phyloP scores from a whole-genome alignment of 2,113 vertebrate genomes.

The Riparia riparia region DNA sequence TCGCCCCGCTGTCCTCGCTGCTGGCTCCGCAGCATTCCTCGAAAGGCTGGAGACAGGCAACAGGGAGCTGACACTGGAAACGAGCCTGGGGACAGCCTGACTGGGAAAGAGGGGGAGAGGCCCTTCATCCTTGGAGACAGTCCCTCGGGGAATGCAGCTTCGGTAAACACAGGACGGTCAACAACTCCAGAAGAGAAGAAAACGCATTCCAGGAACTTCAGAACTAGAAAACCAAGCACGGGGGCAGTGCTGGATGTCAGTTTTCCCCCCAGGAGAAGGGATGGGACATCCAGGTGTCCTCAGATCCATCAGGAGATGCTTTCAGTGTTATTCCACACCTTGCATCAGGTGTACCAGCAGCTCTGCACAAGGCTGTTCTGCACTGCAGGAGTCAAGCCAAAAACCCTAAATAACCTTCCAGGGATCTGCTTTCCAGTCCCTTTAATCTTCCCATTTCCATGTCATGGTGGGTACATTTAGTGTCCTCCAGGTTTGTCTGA shows the following conservation, averaged over 20 bases:
- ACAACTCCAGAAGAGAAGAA: neutral
- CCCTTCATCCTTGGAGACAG: neutral
- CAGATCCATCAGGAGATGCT: neutral
- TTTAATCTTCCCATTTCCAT: neutral
- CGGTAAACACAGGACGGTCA: rapidly evolving
- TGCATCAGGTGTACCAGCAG: neutral
- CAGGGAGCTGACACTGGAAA: neutral
- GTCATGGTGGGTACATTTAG: neutral
- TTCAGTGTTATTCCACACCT: neutral
- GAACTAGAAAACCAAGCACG: rapidly evolving
- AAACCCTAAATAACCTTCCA: neutral
- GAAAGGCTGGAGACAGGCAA: neutral
- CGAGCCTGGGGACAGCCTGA: neutral
- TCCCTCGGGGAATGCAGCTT: neutral
- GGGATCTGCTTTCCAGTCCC: neutral
- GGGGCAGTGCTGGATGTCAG: neutral
- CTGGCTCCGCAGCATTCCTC: neutral
- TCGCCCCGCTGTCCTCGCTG: neutral
- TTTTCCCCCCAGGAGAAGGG: neutral
- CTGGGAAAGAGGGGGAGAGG: neutral
- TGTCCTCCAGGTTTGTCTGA: neutral
- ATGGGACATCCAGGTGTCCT: neutral
- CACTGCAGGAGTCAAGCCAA: neutral
- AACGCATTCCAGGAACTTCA: rapidly evolving
- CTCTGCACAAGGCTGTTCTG: neutral